Percentiles rank a stretch among this genome's conserved stretches.
Evolutionary conservation across 2,888 invertebrate species (phyloP).

Genomic region (Mactromeris polynyma): DNA sequence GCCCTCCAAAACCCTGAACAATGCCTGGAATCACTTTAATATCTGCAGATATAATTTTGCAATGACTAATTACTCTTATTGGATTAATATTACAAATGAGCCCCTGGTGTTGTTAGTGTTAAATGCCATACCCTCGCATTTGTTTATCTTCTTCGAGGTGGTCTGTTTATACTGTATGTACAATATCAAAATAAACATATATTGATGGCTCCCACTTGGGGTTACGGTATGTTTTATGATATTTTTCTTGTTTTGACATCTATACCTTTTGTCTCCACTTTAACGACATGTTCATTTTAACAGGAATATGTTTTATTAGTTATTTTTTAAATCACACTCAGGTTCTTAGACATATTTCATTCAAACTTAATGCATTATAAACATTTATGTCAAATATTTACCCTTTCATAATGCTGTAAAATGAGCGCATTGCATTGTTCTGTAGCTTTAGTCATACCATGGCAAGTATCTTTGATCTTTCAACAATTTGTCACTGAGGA

Average conservation of each 20-base stretch:
- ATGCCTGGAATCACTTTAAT: background rate
- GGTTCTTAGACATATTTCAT: background rate
- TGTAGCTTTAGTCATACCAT: background rate
- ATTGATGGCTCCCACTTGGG: background rate
- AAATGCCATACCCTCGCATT: background rate
- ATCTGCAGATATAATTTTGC: background rate
- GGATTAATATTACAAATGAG: background rate
- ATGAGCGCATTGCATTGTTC: background rate
- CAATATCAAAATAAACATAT: background rate
- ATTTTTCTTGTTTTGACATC: background rate
- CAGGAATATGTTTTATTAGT: background rate
- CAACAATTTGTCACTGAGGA: background rate
- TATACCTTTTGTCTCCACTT: no score
- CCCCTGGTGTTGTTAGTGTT: background rate
- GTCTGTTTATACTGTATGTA: background rate
- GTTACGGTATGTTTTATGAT: background rate
- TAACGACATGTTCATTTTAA: background rate
- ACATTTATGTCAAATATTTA: background rate
- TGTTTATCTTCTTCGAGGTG: constrained; percentile 6
- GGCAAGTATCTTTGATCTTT: background rate
- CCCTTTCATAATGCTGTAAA: background rate
- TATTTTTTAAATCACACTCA: background rate
- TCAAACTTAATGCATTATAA: background rate
- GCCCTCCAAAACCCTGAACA: background rate
- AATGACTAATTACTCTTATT: constrained; percentile 4